Evolutionary conservation across 2,113 vertebrate species (phyloP), one percentile per base, ranked within the genome.

Genomic region (Mirza zaza): DNA sequence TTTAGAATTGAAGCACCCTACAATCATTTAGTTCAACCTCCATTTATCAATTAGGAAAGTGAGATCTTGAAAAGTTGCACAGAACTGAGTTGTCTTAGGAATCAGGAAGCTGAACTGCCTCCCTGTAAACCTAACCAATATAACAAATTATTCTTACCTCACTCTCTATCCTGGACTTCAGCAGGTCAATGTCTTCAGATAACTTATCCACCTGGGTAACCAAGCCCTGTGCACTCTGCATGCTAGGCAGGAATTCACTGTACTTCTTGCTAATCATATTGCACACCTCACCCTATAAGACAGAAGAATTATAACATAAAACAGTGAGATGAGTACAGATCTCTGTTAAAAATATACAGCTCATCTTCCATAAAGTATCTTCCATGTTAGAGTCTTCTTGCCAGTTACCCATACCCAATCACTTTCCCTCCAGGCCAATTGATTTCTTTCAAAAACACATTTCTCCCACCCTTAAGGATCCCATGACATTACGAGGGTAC

Each of bases 211-310:
- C 99, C 85, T 99, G 99, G 0, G 97, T 36, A 97, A 99, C 98
- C 52, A 99, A 92, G 2, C 99, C 99, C 96, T 99, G 99, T 0
- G 99, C 99, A 3, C 97, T 99, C 87, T 99, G 98, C 98, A 99
- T 97, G 98, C 99, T 99, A 4, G 99, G 99, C 75, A 99, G 98
- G 97, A 99, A 99, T 96, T 99, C 99, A 29, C 79, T 97, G 42
- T 99, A 99, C 80, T 98, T 99, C 96, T 99, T 99, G 98, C 98
- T 99, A 55, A 99, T 99, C 99, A 99, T 98, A 96, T 97, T 99
- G 97, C 99, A 99, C 0, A 99, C 99, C 48, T 99, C 99, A 0
- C 99, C 99, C 99, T 99, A 59, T 18, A 0, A 65, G 1, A 61
- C 0, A 50, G 10, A 75, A 52, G 1, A 50, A 68, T 36, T 65